These are phyloP conservation scores for Atherinosoma microstoma DNA, from an alignment of 2,797 vertebrate species.

Conservation along the genomic window DNA sequence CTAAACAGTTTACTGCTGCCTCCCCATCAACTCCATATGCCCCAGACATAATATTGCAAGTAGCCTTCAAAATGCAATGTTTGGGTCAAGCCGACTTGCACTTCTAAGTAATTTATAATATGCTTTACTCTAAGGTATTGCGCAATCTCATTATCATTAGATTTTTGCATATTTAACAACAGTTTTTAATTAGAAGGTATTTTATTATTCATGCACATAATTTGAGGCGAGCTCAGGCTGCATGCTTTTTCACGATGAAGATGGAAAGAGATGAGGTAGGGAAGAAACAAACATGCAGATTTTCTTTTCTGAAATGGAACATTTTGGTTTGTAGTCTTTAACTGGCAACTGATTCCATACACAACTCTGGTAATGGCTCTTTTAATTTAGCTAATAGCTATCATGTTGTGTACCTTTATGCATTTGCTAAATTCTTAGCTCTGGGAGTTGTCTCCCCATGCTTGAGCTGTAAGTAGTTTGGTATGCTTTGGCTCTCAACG, in stretches of 20 bases:
- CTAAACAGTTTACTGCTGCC: conserved; percentile 51
- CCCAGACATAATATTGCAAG: conserved; percentile 82
- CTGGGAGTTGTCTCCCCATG: conserved; percentile 94
- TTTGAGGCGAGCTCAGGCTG: conserved; percentile 91
- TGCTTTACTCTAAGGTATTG: conserved; percentile 97
- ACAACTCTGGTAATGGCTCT: conserved; percentile 90
- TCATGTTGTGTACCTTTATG: conserved; percentile 99
- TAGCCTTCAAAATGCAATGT: conserved; percentile 86
- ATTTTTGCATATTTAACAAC: conserved; percentile 99
- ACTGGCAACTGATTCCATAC: conserved; percentile 85
- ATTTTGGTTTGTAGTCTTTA: conserved; percentile 85
- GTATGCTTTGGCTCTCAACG: conserved; percentile 93
- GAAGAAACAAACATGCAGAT: conserved; percentile 70
- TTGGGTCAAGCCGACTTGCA: conserved; percentile 93
- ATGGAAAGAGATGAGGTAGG: conserved; percentile 78
- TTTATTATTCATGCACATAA: conserved; percentile 99
- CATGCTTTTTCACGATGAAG: conserved; percentile 84
- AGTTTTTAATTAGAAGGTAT: conserved; percentile 99
- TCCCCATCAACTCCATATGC: conserved; percentile 61
- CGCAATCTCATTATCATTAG: conserved; percentile 99
- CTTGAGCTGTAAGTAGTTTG: conserved; percentile 91
- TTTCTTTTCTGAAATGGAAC: conserved; percentile 81
- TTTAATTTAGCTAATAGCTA: conserved; percentile 99
- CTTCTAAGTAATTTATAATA: conserved; percentile 98
- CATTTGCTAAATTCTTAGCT: conserved; percentile 95